phyloP scores from a whole-genome alignment of 53 echinoderm and acorn worm genomes.

The Paracentrotus lividus region DNA sequence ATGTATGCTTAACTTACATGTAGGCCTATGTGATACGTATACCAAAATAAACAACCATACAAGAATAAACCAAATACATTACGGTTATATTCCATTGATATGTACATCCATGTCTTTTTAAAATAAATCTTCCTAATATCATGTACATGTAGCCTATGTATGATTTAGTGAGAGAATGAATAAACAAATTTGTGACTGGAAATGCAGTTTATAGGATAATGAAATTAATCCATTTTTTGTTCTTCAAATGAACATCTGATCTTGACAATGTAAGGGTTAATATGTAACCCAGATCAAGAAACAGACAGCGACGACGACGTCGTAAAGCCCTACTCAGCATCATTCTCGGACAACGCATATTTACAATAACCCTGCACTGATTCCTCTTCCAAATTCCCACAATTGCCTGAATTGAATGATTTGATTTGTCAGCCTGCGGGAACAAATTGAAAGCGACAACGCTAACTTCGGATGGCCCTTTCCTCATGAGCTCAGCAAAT shows the following conservation, averaged over 20 bases:
- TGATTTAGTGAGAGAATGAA: background rate
- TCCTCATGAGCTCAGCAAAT: slow-evolving; percentile 35
- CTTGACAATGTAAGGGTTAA: background rate
- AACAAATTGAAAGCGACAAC: slow-evolving; percentile 50
- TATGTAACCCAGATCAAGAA: background rate
- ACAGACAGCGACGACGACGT: background rate
- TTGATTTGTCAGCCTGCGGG: slow-evolving; percentile 28
- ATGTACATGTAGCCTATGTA: background rate
- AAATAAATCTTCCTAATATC: background rate
- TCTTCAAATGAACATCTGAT: background rate
- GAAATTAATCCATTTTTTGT: no score
- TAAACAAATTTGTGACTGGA: no score
- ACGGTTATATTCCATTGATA: background rate
- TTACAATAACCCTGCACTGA: background rate
- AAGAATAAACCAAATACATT: background rate
- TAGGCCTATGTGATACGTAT: background rate
- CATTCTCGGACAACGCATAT: background rate
- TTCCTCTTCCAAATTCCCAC: slow-evolving; percentile 43
- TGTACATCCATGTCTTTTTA: background rate
- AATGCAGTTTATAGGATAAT: no score
- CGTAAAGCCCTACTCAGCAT: background rate
- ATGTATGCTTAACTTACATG: no score
- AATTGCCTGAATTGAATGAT: slow-evolving; percentile 42
- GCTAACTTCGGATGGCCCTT: slow-evolving; percentile 12
- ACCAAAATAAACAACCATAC: background rate